Percentiles rank a stretch among this genome's conserved stretches.
These are phyloP conservation scores for Cephus rjabovi DNA, from an alignment of 2,888 invertebrate species.

Conservation along the genomic window DNA sequence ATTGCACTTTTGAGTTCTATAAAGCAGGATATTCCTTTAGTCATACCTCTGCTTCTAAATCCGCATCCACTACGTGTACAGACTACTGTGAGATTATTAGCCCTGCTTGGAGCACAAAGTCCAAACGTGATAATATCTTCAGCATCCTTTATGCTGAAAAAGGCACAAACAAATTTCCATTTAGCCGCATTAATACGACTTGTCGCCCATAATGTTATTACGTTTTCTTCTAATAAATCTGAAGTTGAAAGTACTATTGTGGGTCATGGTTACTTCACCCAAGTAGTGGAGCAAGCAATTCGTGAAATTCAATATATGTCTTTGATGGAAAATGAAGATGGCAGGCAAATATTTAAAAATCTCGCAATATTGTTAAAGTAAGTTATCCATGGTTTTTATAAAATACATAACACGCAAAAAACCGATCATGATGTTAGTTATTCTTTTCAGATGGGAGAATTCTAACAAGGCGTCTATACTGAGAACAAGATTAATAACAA, in stretches of 20 bases:
- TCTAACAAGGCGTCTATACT: conserved; percentile 64
- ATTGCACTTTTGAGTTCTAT: conserved; percentile 70
- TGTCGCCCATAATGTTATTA: conserved; percentile 70
- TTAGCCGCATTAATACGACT: conserved; percentile 74
- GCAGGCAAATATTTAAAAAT: conserved; percentile 67
- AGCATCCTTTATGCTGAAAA: conserved; percentile 72
- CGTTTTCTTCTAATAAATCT: conserved; percentile 51
- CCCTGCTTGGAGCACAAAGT: conserved; percentile 71
- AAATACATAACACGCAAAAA: conserved; percentile 48
- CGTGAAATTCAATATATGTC: conserved; percentile 55
- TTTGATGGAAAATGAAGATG: conserved; percentile 50
- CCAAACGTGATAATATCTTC: conserved; percentile 74
- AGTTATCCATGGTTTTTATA: conserved; percentile 38
- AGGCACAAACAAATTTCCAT: conserved; percentile 71
- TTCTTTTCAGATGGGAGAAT: conserved; percentile 74
- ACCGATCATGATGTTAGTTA: conserved; percentile 49
- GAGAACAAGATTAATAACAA: conserved; percentile 65
- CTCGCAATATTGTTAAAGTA: conserved; percentile 65
- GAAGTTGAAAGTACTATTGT: conserved; percentile 51
- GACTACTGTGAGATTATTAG: conserved; percentile 71
- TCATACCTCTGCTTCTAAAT: conserved; percentile 71
- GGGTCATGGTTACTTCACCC: conserved; percentile 53
- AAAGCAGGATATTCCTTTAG: conserved; percentile 69
- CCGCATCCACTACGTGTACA: conserved; percentile 70
- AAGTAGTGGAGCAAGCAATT: conserved; percentile 58